Percentiles rank a stretch among this genome's conserved stretches.
Evolutionary conservation across 2,113 vertebrate species (phyloP).

Genomic region (Coturnix japonica): DNA sequence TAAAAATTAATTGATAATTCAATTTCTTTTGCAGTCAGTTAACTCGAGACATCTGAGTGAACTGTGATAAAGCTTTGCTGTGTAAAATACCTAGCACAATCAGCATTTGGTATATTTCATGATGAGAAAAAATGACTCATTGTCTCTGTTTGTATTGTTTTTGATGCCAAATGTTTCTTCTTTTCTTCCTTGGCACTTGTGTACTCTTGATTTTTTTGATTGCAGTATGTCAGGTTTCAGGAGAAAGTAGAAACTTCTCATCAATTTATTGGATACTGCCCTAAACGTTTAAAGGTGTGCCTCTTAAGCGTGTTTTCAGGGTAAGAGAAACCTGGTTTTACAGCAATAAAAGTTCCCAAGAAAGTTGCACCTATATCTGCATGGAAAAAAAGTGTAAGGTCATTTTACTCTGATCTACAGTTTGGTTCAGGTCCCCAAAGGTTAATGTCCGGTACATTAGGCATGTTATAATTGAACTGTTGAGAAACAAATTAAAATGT

Average conservation of each 20-base stretch:
- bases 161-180: neutral
- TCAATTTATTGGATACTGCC: neutral
- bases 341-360: neutral
- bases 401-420: neutral
- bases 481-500: conserved; percentile 78
- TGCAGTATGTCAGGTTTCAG: neutral
- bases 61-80: neutral
- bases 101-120: neutral
- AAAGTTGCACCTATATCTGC: neutral
- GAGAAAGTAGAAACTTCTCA: neutral
- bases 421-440: conserved; percentile 42
- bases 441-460: conserved; percentile 65
- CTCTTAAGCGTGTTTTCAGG: neutral
- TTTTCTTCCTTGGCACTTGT: neutral
- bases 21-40: neutral
- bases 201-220: neutral
- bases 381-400: neutral
- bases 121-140: fast-evolving
- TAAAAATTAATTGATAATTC: neutral
- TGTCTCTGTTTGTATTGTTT: neutral
- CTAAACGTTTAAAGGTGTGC: neutral
- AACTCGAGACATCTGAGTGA: neutral
- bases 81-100: neutral
- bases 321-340: neutral
- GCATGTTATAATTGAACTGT: conserved; percentile 73